Base-by-base conservation (phyloP, 2,113 vertebrate genomes). In the Tenrec ecaudatus region DNA sequence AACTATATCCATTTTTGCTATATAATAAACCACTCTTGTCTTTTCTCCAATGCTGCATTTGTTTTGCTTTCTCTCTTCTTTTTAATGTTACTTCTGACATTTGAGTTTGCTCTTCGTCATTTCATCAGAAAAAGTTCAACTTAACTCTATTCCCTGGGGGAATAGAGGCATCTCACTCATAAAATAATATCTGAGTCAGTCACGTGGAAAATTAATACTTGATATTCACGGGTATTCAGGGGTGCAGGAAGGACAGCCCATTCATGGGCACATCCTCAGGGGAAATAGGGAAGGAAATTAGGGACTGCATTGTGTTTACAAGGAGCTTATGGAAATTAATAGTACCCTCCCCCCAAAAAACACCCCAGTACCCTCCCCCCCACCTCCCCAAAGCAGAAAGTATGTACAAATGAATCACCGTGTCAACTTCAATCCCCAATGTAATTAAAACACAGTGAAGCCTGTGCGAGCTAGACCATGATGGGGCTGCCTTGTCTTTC, bases 151-250 rank as follows among this genome's bases (percentile, higher is more conserved):
- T 84, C 62, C 75, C n/a, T 88, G 16, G 3, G 76, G 31, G 15
- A 84, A 75, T 1, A 31, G 92, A 89, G 93, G 10, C 16, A 85
- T 76, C 58, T 95, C 78, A 89, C 58, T 62, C 81, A n/a, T 86
- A 81, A 93, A 94, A 92, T 60, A 84, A 62, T 7, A 4, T 91
- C 68, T 76, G 53, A 89, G 53, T 89, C 90, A 81, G 60, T 93
- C 77, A 89, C 23, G 25, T 71, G 69, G 68, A 94, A 94, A 87
- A 89, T 3, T 86, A 23, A 77, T 23, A 80, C 22, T 94, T 38
- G 73, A 82, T 80, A 71, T 84, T 25, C 25, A 2, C 68, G 81
- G 43, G 22, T 60, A 25, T 86, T n/a, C 68, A 78, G 27, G 89
- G 68, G 22, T 16, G 0, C 6, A 69, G 62, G 62, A 80, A 92